A percentile compares a stretch with the other conserved stretches of the same genome.
Conservation (phyloP, 2,888 invertebrate genomes). For the Pecten maximus region DNA sequence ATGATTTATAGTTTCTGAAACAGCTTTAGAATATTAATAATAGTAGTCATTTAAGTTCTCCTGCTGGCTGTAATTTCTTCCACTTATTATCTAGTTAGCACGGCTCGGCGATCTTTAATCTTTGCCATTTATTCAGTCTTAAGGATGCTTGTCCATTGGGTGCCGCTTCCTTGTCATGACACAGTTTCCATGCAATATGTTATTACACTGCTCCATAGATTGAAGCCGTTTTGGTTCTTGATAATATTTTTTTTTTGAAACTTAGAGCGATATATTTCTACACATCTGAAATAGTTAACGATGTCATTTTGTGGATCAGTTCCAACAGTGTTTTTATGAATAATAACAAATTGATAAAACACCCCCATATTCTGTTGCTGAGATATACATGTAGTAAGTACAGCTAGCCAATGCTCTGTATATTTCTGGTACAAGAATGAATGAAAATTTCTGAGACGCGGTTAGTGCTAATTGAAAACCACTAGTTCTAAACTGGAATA, state of each 20-base stretch:
- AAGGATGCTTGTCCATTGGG: background rate
- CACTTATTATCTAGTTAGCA: constrained; percentile 35
- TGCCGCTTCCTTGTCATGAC: background rate
- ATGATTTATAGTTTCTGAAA: background rate
- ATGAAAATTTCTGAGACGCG: no score
- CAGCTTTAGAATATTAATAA: constrained; percentile 29
- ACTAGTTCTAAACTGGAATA: no score
- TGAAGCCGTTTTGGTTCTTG: background rate
- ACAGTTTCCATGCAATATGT: background rate
- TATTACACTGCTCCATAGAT: background rate
- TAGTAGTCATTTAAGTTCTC: background rate
- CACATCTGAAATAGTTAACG: no score
- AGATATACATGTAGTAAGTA: no score
- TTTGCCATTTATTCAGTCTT: background rate
- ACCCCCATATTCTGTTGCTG: no score
- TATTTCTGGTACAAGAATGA: no score
- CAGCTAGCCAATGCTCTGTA: no score
- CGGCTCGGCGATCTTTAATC: constrained; percentile 25
- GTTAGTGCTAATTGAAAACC: no score
- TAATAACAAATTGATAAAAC: no score
- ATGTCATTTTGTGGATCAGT: no score
- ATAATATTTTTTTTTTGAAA: background rate
- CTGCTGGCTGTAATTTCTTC: constrained; percentile 15
- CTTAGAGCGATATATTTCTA: background rate
- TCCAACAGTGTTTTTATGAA: no score